Percentiles rank a stretch among this genome's conserved stretches.
Conservation (phyloP, 2,888 invertebrate genomes). For the Pycnomerus fuliginosus region DNA sequence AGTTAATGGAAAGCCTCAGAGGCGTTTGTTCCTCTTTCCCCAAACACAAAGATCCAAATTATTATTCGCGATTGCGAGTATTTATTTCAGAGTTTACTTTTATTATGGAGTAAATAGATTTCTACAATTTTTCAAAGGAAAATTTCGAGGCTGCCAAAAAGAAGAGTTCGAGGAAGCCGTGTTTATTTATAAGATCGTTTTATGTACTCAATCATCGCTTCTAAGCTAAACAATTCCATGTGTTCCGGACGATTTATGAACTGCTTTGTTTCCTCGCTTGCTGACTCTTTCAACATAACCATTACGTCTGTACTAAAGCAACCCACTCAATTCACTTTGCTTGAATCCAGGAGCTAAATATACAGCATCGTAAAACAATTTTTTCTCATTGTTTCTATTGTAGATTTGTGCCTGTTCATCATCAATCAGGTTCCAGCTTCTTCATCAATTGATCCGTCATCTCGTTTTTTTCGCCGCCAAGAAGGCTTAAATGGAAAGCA, state of each 20-base stretch:
- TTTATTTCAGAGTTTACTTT: conserved; percentile 24
- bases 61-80: conserved; percentile 32
- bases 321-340: conserved; percentile 16
- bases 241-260: conserved; percentile 39
- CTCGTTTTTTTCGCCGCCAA: conserved; percentile 10
- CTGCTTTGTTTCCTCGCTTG: conserved; percentile 41
- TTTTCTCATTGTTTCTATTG: conserved; percentile 30
- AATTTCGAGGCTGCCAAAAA: conserved; percentile 4
- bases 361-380: conserved; percentile 28
- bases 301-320: conserved; percentile 33
- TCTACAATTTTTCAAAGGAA: conserved; percentile 8
- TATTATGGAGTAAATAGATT: conserved; percentile 21
- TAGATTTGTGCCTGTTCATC: conserved; percentile 29
- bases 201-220: conserved; percentile 41
- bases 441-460: conserved; percentile 6
- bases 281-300: conserved; percentile 37
- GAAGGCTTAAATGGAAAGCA: conserved; percentile 19
- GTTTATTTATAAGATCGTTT: conserved; percentile 40
- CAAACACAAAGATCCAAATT: conserved; percentile 46
- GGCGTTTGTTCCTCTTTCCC: conserved; percentile 56
- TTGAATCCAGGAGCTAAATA: conserved; percentile 29
- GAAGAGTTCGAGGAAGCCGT: conserved; percentile 34
- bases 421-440: conserved; percentile 24
- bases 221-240: conserved; percentile 41
- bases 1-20: conserved; percentile 62